A percentile compares a stretch with the other conserved stretches of the same genome.
phyloP scores from a whole-genome alignment of 2,797 vertebrate genomes.

The Acanthurus tractus region DNA sequence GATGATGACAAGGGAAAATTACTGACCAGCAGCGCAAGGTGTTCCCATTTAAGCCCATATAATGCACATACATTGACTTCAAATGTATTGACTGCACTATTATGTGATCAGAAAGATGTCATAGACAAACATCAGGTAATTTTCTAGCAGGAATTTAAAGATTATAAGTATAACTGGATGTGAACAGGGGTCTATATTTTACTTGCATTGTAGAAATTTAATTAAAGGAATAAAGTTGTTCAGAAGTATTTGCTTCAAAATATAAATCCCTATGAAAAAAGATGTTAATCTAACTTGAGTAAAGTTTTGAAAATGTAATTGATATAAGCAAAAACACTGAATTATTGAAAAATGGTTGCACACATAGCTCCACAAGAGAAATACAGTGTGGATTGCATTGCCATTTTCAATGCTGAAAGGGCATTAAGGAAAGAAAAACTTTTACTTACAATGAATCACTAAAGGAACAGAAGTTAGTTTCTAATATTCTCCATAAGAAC shows the following conservation, averaged over 20 bases:
- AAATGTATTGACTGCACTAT: background rate
- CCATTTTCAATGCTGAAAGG: conserved; percentile 2
- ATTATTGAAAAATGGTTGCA: background rate
- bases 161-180: too few species aligned
- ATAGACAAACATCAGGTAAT: background rate
- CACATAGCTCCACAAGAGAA: background rate
- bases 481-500: conserved; percentile 26
- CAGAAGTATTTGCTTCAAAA: too few species aligned
- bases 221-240: background rate
- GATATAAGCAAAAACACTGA: background rate
- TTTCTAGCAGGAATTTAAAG: background rate
- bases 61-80: background rate
- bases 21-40: background rate
- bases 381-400: background rate
- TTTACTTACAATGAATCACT: conserved; percentile 45
- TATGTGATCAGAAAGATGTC: background rate
- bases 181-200: background rate
- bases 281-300: too few species aligned
- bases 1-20: conserved; percentile 21
- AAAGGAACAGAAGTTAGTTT: conserved; percentile 12
- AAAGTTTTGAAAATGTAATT: background rate
- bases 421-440: conserved; percentile 26
- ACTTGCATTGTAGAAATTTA: background rate
- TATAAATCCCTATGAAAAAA: too few species aligned
- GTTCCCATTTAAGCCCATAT: background rate